These are phyloP conservation scores for Rhimphoctona megacephalus DNA, from an alignment of 2,888 invertebrate species.

Conservation along the genomic window DNA sequence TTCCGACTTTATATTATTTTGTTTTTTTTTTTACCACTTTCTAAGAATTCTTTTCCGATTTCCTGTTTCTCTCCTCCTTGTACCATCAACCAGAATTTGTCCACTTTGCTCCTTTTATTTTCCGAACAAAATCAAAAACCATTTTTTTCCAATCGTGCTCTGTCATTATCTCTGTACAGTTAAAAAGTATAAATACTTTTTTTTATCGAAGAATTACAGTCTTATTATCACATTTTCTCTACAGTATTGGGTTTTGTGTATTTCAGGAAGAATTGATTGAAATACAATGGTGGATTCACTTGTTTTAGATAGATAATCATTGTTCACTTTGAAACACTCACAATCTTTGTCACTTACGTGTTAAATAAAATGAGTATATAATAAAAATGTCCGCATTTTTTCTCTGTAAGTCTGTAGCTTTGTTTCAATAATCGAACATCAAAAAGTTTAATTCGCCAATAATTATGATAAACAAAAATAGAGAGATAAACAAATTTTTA, in stretches of 20 bases:
- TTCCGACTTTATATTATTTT: constrained; percentile 16
- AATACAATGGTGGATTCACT: neutral
- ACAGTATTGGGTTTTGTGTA: neutral
- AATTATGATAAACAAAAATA: neutral
- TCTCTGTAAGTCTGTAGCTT: neutral
- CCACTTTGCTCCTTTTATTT: neutral
- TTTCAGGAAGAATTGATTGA: neutral
- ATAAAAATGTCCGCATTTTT: neutral
- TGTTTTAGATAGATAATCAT: neutral
- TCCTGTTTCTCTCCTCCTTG: neutral
- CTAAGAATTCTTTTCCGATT: neutral
- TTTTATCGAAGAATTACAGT: neutral
- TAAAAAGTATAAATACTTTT: neutral
- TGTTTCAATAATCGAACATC: neutral
- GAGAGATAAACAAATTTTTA: too few species aligned
- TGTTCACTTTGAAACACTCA: neutral
- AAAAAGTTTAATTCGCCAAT: neutral
- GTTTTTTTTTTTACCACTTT: neutral
- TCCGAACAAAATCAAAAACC: neutral
- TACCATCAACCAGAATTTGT: neutral
- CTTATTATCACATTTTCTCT: neutral
- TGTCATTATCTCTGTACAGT: neutral
- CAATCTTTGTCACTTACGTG: neutral
- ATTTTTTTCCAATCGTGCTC: neutral
- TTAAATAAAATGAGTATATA: neutral